These are phyloP conservation scores for Phengaris arion DNA, from an alignment of 2,888 invertebrate species.

Conservation along the genomic window DNA sequence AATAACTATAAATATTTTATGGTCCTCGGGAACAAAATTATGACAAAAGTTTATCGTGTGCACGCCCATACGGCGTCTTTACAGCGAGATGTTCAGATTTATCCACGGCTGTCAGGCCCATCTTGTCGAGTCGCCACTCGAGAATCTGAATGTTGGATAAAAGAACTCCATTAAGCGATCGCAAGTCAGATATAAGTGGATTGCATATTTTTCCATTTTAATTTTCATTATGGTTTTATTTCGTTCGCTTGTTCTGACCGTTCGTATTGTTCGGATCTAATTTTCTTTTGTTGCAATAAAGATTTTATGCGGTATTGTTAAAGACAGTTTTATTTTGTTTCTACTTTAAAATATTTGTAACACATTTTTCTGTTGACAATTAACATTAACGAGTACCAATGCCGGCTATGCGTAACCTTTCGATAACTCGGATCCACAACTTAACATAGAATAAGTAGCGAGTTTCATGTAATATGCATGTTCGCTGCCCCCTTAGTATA, in stretches of 20 bases:
- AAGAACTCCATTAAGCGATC: conserved; percentile 25
- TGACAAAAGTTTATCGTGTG: neutral
- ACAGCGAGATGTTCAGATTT: conserved; percentile 11
- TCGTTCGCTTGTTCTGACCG: conserved; percentile 5
- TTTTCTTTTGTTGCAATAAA: neutral
- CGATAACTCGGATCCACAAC: conserved; percentile 36
- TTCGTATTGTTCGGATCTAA: neutral
- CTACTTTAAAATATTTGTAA: neutral
- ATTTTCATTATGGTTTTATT: conserved; percentile 7
- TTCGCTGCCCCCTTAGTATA: conserved; percentile 35
- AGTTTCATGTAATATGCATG: conserved; percentile 41
- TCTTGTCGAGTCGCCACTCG: conserved; percentile 19
- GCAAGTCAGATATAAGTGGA: conserved; percentile 12
- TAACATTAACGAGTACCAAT: neutral
- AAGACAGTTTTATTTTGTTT: neutral
- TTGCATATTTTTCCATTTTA: conserved; percentile 13
- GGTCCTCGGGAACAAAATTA: conserved; percentile 1
- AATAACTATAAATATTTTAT: conserved; percentile 27
- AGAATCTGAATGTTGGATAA: conserved; percentile 25
- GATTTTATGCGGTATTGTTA: neutral
- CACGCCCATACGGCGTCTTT: neutral
- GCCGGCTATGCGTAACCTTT: conserved; percentile 29
- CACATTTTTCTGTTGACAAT: neutral
- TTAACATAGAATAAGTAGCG: conserved; percentile 37
- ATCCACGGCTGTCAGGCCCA: conserved; percentile 11